Evolutionary conservation across 2,113 vertebrate species (phyloP).

Genomic region (Polyodon spathula): DNA sequence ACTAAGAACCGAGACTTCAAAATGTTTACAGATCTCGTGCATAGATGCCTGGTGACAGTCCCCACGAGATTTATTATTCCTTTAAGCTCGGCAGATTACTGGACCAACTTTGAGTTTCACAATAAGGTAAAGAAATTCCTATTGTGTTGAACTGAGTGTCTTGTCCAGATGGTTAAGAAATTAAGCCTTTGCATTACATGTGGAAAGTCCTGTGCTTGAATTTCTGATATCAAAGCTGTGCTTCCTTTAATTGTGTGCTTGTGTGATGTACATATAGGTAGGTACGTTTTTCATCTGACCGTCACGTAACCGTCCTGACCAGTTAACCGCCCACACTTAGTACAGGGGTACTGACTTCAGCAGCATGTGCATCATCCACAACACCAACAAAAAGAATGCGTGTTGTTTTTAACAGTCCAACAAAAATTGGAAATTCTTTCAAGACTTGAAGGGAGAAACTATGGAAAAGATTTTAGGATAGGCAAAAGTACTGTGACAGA

Average conservation of each 20-base stretch:
- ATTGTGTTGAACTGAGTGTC: not conserved
- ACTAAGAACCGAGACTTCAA: constrained; percentile 61
- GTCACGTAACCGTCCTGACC: no score
- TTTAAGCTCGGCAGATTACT: constrained; percentile 84
- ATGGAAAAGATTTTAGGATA: no score
- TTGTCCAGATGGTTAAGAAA: constrained; percentile 4
- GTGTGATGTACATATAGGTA: no score
- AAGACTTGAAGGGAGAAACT: no score
- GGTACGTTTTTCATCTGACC: no score
- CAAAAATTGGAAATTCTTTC: no score
- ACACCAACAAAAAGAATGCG: no score
- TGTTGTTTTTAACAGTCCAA: no score
- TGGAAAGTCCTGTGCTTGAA: not conserved
- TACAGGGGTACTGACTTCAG: no score
- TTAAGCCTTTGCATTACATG: not conserved
- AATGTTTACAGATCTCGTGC: constrained; percentile 79
- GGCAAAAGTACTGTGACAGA: no score
- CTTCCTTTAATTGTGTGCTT: constrained; percentile 1
- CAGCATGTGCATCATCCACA: no score
- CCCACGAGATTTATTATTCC: constrained; percentile 77
- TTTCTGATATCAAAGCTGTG: not conserved
- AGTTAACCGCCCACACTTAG: no score
- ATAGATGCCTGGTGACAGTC: constrained; percentile 83
- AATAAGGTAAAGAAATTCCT: constrained; percentile 68
- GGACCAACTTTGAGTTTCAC: constrained; percentile 92